Percentiles rank a stretch among this genome's conserved stretches.
phyloP scores from a whole-genome alignment of 2,113 vertebrate genomes.

The western clawed frog (Xenopus tropicalis) region UCB_Xtro_10.0 CM004448.2:68129001-68129500 shows the following conservation, averaged over 20 bases:
- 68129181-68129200: slow-evolving; percentile 51
- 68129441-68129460: slow-evolving; percentile 71
- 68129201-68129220: slow-evolving; percentile 71
- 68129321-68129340: slow-evolving; percentile 70
- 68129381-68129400: slow-evolving; percentile 96
- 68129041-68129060: background rate
- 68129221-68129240: slow-evolving; percentile 82
- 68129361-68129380: slow-evolving; percentile 98
- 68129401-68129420: slow-evolving; percentile 77
- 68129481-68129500: slow-evolving; percentile 79
- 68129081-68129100: background rate
- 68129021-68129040: no score
- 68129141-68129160: slow-evolving; percentile 32
- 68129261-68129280: slow-evolving; percentile 71
- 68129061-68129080: background rate
- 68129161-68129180: slow-evolving; percentile 29
- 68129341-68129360: slow-evolving; percentile 78
- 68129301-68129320: slow-evolving; percentile 67
- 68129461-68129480: slow-evolving; percentile 80
- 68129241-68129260: slow-evolving; percentile 74
- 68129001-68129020: no score
- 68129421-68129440: slow-evolving; percentile 88
- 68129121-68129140: slow-evolving; percentile 13
- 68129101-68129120: slow-evolving; percentile 4
- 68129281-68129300: slow-evolving; percentile 71